Evolutionary conservation across 2,797 vertebrate species (phyloP).

Genomic region (Megaceryle alcyon): DNA sequence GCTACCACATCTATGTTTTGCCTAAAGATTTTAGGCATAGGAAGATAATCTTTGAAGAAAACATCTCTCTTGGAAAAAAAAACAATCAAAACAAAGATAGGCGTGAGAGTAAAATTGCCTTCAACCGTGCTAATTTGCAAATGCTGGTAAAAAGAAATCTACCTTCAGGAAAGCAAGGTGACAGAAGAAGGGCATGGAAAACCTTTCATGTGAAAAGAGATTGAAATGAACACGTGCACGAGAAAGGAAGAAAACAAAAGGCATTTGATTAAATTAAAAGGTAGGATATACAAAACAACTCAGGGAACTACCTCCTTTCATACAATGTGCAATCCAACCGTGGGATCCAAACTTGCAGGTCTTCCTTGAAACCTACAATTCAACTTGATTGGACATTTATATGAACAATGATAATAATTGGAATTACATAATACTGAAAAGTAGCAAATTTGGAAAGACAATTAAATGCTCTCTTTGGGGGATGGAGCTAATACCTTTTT

Average conservation of each 20-base stretch:
- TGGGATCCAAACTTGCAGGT: neutral
- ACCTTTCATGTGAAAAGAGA: conserved; percentile 30
- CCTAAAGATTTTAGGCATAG: neutral
- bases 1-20: neutral
- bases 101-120: conserved; percentile 14
- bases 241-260: conserved; percentile 47
- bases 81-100: neutral
- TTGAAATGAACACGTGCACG: conserved; percentile 20
- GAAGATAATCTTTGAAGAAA: conserved; percentile 1
- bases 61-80: neutral
- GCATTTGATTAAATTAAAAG: conserved; percentile 45
- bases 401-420: neutral
- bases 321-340: neutral
- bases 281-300: conserved; percentile 16
- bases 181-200: conserved; percentile 14
- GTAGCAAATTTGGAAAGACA: neutral
- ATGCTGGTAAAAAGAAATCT: neutral
- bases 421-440: neutral
- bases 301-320: neutral
- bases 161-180: conserved; percentile 28
- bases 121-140: conserved; percentile 9
- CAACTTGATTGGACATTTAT: neutral
- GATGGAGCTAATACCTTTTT: neutral
- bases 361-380: neutral
- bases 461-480: neutral